Percentiles rank a stretch among this genome's conserved stretches.
Evolutionary conservation across 23 tunicate species (phyloP).

Genomic region (Styela plicata): DNA sequence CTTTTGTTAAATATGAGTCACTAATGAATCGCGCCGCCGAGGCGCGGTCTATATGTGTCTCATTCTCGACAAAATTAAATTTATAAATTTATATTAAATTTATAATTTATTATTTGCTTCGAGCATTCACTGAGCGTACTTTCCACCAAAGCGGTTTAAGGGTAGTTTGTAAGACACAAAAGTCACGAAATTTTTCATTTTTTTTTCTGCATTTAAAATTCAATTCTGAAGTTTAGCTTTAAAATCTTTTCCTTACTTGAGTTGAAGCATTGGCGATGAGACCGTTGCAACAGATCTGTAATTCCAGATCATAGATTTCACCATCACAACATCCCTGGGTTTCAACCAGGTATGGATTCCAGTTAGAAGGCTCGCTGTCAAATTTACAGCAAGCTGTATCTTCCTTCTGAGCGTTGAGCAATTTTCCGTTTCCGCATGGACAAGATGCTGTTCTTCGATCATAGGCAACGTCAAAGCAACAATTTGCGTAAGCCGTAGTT

Average conservation of each 20-base stretch:
- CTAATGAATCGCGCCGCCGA: too few relatives aligned
- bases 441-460: constrained; percentile 79
- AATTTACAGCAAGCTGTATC: constrained; percentile 16
- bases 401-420: constrained; percentile 17
- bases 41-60: too few relatives aligned
- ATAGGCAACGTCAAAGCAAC: constrained; percentile 71
- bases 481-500: constrained; percentile 63
- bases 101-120: too few relatives aligned
- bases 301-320: constrained; percentile 21
- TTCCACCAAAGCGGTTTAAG: neutral
- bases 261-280: constrained; percentile 43
- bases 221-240: too few relatives aligned
- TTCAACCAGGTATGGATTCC: constrained; percentile 28
- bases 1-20: too few relatives aligned
- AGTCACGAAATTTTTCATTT: too few relatives aligned
- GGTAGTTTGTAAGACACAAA: neutral
- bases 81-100: too few relatives aligned
- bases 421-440: constrained; percentile 65
- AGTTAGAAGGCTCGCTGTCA: constrained; percentile 10
- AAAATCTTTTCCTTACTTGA: too few relatives aligned
- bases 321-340: constrained; percentile 79
- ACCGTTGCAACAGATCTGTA: constrained; percentile 66
- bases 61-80: too few relatives aligned
- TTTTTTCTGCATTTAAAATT: too few relatives aligned
- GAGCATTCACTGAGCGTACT: too few relatives aligned